Evolutionary conservation across 2,113 vertebrate genomes (phyloP), one percentile per base, ranked within the genome.

Genomic region (Pachypanchax playfairii): DNA sequence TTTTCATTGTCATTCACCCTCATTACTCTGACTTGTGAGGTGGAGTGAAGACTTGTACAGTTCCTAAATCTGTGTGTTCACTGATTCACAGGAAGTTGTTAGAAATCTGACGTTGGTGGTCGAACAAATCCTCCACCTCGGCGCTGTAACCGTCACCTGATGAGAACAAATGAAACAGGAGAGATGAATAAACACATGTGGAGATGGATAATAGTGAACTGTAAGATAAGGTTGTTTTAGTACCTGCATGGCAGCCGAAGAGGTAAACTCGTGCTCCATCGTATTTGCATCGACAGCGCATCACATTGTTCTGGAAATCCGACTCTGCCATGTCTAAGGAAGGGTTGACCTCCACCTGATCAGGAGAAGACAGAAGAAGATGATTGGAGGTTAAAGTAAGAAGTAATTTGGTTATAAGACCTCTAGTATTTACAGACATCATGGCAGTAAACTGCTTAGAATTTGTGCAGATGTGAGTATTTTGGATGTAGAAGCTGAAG

Each of bases 291-390:
- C 92, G 92, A 73, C 97, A 99, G 57, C 91, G 91, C 92, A 99
- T 93, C 74, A 94, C 91, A 0, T 99, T 99, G 86, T 99, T 99
- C 72, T 94, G 92, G 87, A 99, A 99, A 61, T 99, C 97, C 0
- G 97, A 96, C 77, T 99, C 97, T 0, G 95, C 93, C 91, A 99
- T 96, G 79, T 99, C 97, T 0, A 94, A 88, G 12, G 93, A 92
- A 21, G 97, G 97, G 77, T 99, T 99, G 42, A 99, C 94, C 0
- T 97, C 88, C 73, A 99, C 95, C 97, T 99, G 86, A 49, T 29
- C 39, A 25, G 21, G 20, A 56, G 56, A 6, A 46, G 2, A 58
- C 13, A 70, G 29, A 31, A n/a, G n/a, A n/a, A n/a, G n/a, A n/a
- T n/a, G n/a, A n/a, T n/a, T n/a, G n/a, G n/a, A n/a, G n/a, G n/a